Base-by-base conservation (phyloP, 1,140 invertebrate species). In the Teleopsis dalmanni region DNA sequence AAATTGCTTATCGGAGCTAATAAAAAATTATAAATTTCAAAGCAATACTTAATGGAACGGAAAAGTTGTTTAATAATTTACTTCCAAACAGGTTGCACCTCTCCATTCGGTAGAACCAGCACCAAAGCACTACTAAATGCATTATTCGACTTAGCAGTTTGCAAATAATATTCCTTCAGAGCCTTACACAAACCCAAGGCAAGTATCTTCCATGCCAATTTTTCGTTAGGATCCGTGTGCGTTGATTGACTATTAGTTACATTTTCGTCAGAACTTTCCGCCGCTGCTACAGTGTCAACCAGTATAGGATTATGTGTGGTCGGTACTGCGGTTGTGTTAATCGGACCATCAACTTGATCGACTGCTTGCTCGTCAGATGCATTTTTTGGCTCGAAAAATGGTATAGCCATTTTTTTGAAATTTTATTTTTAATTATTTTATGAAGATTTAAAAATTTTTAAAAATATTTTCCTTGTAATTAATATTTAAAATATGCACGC, bases 131-230 rank as follows among this genome's bases (percentile, higher is more conserved):
- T 52, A 19, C 41, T 51, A 21, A 46, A 23, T 3, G 23, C 22
- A 13, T 42, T 22, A 5, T 31, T 21, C 4, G 46, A 23, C 9
- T 11, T 4, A 19, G 25, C 31, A 37, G 27, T 49, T 49, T 66
- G 60, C 25, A 51, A 45, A 45, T 62, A 62, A 25, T 65, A 65
- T 25, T 67, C 62, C 27, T 64, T 62, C 6, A 67, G 53, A 16
- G 64, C 64, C 48, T 67, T 67, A 49, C 64, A 67, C 64, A 67
- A 64, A 40, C 64, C 55, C 29, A 67, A 44, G 3, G 64, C 64
- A 18, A 67, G 52, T 44, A 67, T 48, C 50, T 67, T 67, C 64
- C 64, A 67, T 31, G 61, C 61, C 11, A 60, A 57, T 47, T 59
- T 57, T 50, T 50, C 25, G 3, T 18, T 37, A 14, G 40, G n/a